phyloP scores from a whole-genome alignment of 2,113 vertebrate species.

The Tinamus guttatus region DNA sequence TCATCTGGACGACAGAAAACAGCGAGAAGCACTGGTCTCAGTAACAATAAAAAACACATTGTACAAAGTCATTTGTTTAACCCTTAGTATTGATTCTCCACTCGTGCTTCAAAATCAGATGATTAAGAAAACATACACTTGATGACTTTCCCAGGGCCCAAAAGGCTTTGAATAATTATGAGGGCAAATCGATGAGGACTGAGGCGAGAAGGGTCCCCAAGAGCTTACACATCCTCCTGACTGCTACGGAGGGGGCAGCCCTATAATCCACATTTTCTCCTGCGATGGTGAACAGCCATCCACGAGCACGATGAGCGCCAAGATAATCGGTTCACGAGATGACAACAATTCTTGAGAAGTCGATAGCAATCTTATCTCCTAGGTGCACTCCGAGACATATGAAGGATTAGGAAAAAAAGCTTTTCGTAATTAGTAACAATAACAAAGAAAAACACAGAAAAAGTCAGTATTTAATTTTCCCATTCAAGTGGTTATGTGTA shows the following conservation, averaged over 20 bases:
- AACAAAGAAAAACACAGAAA: too few species aligned
- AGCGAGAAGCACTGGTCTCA: too few species aligned
- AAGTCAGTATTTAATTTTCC: too few species aligned
- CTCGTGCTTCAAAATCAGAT: not conserved
- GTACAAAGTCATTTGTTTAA: not conserved
- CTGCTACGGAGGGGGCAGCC: not conserved
- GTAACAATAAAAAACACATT: too few species aligned
- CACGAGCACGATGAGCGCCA: not conserved
- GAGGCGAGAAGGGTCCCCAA: not conserved
- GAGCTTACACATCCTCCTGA: not conserved
- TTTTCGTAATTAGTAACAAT: too few species aligned
- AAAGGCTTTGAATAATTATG: not conserved
- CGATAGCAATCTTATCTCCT: not conserved
- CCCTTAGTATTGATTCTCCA: not conserved
- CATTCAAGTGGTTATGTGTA: not conserved
- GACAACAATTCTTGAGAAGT: not conserved
- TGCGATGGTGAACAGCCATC: not conserved
- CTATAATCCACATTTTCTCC: accelerated
- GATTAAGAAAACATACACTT: not conserved
- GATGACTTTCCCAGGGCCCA: not conserved
- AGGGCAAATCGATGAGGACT: not conserved
- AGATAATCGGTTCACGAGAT: not conserved
- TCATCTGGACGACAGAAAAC: too few species aligned
- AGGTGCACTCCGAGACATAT: not conserved
- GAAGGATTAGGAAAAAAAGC: too few species aligned